Base-by-base conservation (phyloP, 2,888 invertebrate species). In the Dendrolimus pini region DNA sequence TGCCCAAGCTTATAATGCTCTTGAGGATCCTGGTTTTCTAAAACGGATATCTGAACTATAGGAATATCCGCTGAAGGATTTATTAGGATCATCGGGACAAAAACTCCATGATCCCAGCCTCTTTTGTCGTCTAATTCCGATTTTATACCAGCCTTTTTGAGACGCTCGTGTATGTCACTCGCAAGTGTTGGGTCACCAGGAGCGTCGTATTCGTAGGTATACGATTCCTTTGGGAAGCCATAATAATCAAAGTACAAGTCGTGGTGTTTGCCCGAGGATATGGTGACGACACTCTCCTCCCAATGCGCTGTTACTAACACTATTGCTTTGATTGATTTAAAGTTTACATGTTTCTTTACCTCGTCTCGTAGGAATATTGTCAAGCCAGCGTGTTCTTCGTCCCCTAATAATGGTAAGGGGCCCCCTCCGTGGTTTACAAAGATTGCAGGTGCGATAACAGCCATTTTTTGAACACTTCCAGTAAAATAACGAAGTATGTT, bases 91-190 rank as follows among this genome's bases (percentile, higher is more conserved):
- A 90, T 90, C 0, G 90, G 90, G 30, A 90, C 89, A 61, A 90
- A 90, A 12, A 90, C 90, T 67, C 90, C 90, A 68, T 90, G 89
- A 66, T 90, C 89, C 90, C 90, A 90, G 66, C 90, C 89, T 74
- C 89, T 74, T 67, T 83, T 74, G 0, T 79, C 62, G 59, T 90
- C 88, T 52, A 89, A 65, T 66, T 79, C 83, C 0, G 87, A 82
- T 10, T 78, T 74, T 47, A 89, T 82, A 41, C 89, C 88, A 8
- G 73, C 77, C 10, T 75, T 75, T 65, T 82, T 80, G 8, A 90
- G 59, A 1, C 71, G 68, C 42, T 77, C 67, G 18, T 87, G 80
- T 7, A 90, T 80, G 0, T 77, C 71, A 57, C 79, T 72, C 0
- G 90, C 89, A 18, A 86, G 61, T 55, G 75, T 78, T 0, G 89